Base-by-base conservation (phyloP, 35 echinoderm and acorn worm genomes). In the Eucidaris tribuloides region DNA sequence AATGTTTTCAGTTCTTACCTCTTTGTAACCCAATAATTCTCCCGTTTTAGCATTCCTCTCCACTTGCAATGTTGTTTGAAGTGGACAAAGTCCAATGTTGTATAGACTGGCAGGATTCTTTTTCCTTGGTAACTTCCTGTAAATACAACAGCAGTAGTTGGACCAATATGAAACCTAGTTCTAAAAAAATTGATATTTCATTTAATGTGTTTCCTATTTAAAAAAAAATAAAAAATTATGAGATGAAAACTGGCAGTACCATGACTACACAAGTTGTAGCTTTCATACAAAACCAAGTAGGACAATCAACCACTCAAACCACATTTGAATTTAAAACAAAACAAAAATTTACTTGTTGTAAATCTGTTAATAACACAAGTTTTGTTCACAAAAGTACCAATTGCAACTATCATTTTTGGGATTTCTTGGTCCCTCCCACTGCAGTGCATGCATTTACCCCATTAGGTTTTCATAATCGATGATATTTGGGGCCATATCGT, bases 1-100 rank as follows among this genome's bases (percentile, higher is more conserved):
- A n/a, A n/a, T n/a, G n/a, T 82, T 5, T 27, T 62, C 13, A 13
- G 1, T 7, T 3, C 81, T 94, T 46, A 89, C 91, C 79, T 98
- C 95, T 71, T 92, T 92, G 40, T 89, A 98, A 3, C 87, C 90
- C 3, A 92, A 76, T 14, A 93, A 86, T 76, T 98, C 82, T 20
- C 95, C 95, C 61, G 95, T 98, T 17, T 86, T 93, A 19, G 77
- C 81, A 56, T 98, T 79, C 40, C 95, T 74, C 43, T 98, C 59
- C 33, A 98, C 87, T 50, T 98, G 82, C 36, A 98, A 44, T 0
- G 84, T 98, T 2, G 76, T 79, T 44, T 98, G 90, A 43, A 89
- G 18, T 5, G 90, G 86, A 48, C 87, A 87, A 43, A 66, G 85
- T 9, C 48, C 59, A 3, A 90, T 80, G 14, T 90, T 46, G 62